phyloP scores from a whole-genome alignment of 2,888 invertebrate species.

The Drosophila birchii region DNA sequence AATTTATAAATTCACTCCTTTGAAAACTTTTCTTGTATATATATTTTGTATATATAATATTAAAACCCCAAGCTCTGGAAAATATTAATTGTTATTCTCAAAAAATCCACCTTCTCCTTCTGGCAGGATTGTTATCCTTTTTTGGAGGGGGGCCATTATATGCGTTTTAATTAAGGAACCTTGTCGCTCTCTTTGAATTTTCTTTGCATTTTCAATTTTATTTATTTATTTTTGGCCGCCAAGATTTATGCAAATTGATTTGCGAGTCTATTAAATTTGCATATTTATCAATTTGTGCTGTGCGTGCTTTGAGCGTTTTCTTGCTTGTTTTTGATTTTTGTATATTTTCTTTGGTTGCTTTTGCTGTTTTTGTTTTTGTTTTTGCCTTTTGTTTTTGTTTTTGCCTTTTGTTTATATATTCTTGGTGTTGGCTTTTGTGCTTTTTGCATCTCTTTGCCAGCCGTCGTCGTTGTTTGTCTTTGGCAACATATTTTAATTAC shows the following conservation, averaged over 20 bases:
- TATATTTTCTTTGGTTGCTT: constrained; percentile 18
- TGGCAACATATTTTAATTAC: constrained; percentile 74
- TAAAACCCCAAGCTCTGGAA: not conserved
- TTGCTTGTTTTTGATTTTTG: constrained; percentile 23
- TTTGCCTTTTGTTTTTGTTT: not conserved
- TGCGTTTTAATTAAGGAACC: constrained; percentile 4
- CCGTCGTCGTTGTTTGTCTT: constrained; percentile 56
- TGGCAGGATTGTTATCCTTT: constrained; percentile 1
- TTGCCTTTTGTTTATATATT: not conserved
- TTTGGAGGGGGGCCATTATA: not conserved
- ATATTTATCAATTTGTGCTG: constrained; percentile 75
- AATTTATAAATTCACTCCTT: no score
- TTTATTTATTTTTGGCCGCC: constrained; percentile 45
- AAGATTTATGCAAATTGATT: constrained; percentile 74
- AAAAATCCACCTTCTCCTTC: not conserved
- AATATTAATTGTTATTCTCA: not conserved
- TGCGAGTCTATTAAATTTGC: constrained; percentile 74
- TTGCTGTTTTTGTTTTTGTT: constrained; percentile 23
- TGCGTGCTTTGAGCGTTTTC: constrained; percentile 41
- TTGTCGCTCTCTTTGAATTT: not conserved
- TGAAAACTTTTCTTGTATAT: no score
- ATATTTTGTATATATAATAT: no score
- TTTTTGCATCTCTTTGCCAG: constrained; percentile 19
- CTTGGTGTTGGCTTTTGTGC: constrained; percentile 15
- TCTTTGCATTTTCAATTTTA: constrained; percentile 34